Percentiles rank a stretch among this genome's conserved stretches.
phyloP scores from a whole-genome alignment of 2,113 vertebrate species.

The Varanus komodoensis region DNA sequence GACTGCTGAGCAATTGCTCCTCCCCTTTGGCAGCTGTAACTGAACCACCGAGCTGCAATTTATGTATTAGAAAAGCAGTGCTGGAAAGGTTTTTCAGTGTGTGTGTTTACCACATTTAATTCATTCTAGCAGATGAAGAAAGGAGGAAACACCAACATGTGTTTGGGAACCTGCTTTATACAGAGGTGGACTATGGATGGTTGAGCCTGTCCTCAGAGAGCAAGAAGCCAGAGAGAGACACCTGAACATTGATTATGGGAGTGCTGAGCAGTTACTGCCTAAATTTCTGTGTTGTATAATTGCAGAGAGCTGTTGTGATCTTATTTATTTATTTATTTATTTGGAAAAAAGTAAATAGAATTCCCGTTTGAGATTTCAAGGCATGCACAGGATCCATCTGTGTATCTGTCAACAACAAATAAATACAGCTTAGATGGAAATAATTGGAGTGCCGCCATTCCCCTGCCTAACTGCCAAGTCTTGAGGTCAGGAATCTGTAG shows the following conservation, averaged over 20 bases:
- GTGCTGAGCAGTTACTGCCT: constrained; percentile 14
- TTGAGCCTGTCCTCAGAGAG: background rate
- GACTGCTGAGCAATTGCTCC: background rate
- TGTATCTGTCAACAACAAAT: constrained; percentile 7
- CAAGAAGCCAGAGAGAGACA: background rate
- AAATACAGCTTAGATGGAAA: background rate
- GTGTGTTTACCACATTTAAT: constrained; percentile 16
- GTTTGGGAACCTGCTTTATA: background rate
- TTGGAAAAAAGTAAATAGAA: background rate
- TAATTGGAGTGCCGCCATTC: constrained; percentile 15
- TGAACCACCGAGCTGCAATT: background rate
- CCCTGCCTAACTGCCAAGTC: constrained; percentile 13
- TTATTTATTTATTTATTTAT: background rate
- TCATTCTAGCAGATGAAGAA: background rate
- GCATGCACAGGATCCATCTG: constrained; percentile 18
- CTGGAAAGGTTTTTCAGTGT: constrained; percentile 49
- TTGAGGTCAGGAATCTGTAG: constrained; percentile 17
- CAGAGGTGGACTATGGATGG: background rate
- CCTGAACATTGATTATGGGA: background rate
- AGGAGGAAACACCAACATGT: background rate
- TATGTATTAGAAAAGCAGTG: constrained; percentile 38
- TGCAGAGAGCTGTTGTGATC: background rate
- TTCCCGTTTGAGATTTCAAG: constrained; percentile 21
- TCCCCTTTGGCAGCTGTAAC: background rate
- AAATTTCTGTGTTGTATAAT: background rate